Evolutionary conservation across 2,113 vertebrate genomes (phyloP).

Genomic region (Donacobius atricapilla): DNA sequence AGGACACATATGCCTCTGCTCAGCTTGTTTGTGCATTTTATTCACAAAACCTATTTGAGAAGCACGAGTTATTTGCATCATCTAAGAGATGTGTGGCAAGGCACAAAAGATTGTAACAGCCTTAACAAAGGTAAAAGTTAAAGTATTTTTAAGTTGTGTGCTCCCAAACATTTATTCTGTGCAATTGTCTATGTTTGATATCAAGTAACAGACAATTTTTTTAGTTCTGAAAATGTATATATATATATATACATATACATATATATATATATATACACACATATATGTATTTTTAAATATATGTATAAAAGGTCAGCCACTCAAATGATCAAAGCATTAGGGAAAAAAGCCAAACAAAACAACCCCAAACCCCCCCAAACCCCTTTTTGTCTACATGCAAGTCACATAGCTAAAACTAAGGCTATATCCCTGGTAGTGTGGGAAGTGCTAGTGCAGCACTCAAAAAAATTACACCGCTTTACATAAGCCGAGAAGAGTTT

Average conservation of each 20-base stretch:
- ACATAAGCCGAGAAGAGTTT: background rate
- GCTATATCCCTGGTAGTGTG: background rate
- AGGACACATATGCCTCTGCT: background rate
- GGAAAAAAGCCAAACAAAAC: background rate
- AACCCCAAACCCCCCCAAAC: accelerated
- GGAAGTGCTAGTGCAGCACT: slow-evolving; percentile 17
- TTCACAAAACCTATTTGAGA: background rate
- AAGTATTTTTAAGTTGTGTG: background rate
- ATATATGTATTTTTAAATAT: background rate
- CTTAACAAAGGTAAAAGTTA: background rate
- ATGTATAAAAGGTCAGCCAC: background rate
- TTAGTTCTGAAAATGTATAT: background rate
- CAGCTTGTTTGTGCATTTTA: background rate
- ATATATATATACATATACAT: too few species aligned
- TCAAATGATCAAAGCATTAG: background rate
- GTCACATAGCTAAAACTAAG: slow-evolving; percentile 4
- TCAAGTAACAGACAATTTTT: background rate
- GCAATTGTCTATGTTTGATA: background rate
- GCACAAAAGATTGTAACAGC: background rate
- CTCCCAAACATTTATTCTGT: background rate
- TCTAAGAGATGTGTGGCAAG: background rate
- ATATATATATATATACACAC: accelerated
- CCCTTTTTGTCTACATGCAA: background rate
- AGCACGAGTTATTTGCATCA: background rate
- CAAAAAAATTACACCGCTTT: background rate